Percentiles rank a stretch among this genome's conserved stretches.
phyloP scores from a whole-genome alignment of 2,888 invertebrate species.

The Drosophila multiciliata region DNA sequence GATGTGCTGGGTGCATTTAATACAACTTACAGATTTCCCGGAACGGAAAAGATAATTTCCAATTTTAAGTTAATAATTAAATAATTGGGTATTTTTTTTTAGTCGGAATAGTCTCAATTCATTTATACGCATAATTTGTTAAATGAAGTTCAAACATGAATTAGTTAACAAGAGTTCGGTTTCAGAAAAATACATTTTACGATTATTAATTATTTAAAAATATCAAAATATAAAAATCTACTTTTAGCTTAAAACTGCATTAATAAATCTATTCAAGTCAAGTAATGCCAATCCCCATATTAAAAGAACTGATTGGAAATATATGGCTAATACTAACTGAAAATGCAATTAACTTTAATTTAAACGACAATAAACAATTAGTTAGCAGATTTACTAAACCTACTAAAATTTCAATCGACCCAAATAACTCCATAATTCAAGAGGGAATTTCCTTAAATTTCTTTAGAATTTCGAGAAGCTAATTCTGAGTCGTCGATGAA shows the following conservation, averaged over 20 bases:
- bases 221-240: not conserved
- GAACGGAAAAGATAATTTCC: not conserved
- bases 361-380: not conserved
- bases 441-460: not conserved
- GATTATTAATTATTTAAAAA: no score
- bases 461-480: not conserved
- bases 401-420: not conserved
- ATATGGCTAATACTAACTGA: no score
- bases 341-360: not conserved
- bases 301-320: not conserved
- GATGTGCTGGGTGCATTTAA: slow-evolving; percentile 52
- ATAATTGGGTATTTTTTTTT: not conserved
- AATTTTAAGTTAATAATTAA: not conserved
- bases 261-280: not conserved
- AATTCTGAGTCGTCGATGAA: not conserved
- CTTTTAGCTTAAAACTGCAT: not conserved
- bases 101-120: no score
- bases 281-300: not conserved
- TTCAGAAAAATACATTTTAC: no score
- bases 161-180: no score
- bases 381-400: not conserved
- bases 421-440: not conserved
- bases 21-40: slow-evolving; percentile 53
- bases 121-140: no score
- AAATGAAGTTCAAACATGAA: no score